Conservation (phyloP, 2,888 invertebrate species). For the Hololepta plana region DNA sequence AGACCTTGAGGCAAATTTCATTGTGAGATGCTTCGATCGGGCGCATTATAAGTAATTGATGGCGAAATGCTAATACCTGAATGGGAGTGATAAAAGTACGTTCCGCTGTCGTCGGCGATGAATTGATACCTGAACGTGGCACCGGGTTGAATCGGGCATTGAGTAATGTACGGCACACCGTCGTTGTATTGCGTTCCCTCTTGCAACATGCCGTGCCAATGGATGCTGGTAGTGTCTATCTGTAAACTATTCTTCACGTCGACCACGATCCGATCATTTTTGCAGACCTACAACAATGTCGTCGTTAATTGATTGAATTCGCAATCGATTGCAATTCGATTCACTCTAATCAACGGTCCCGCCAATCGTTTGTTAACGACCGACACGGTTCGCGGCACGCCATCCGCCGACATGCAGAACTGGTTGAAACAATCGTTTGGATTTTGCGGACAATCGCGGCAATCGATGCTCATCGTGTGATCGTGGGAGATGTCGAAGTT, state of each 20-base stretch:
- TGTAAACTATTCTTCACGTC: background rate
- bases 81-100: slow-evolving; percentile 1
- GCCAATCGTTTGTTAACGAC: slow-evolving; percentile 1
- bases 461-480: no score
- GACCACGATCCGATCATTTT: background rate
- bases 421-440: background rate
- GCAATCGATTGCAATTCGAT: no score
- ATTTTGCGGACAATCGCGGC: slow-evolving; percentile 3
- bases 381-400: background rate
- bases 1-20: background rate
- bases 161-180: slow-evolving; percentile 1
- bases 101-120: background rate
- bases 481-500: no score
- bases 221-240: background rate
- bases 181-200: slow-evolving; percentile 1
- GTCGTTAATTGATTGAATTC: no score
- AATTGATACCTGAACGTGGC: background rate
- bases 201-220: slow-evolving; percentile 1
- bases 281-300: slow-evolving; percentile 2
- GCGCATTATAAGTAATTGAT: no score
- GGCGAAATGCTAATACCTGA: no score
- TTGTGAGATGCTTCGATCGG: no score
- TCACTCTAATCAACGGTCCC: slow-evolving; percentile 3
- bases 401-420: slow-evolving; percentile 4
- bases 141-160: slow-evolving; percentile 1